A percentile compares a stretch with the other conserved stretches of the same genome.
Conservation (phyloP, 2,888 invertebrate species). For the Drosophila pullipes region DNA sequence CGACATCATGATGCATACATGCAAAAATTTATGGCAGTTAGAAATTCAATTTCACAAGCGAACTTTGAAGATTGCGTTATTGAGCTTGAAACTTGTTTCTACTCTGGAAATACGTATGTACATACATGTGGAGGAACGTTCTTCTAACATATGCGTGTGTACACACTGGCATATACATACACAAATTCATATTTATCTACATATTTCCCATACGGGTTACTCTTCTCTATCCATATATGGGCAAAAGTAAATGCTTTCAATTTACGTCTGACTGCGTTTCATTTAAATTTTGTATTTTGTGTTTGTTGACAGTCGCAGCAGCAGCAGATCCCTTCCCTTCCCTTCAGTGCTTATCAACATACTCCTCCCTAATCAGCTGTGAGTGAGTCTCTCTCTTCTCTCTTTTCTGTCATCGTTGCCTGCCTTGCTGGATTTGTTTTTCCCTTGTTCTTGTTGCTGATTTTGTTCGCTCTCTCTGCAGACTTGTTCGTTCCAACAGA, state of each 20-base stretch:
- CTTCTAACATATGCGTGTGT: slow-evolving; percentile 12
- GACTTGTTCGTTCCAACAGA: slow-evolving; percentile 17
- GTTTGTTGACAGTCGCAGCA: slow-evolving; percentile 52
- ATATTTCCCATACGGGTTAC: slow-evolving; percentile 19
- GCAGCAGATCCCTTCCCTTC: slow-evolving; percentile 1
- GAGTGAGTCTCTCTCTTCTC: slow-evolving; percentile 14
- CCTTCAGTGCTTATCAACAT: slow-evolving; percentile 10
- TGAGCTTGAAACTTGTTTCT: slow-evolving; percentile 54
- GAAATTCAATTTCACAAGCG: slow-evolving; percentile 47
- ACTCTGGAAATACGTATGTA: slow-evolving; percentile 1
- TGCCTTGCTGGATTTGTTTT: slow-evolving; percentile 21
- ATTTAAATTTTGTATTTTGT: slow-evolving; percentile 45
- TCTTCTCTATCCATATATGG: slow-evolving; percentile 44
- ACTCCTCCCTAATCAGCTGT: slow-evolving; percentile 65
- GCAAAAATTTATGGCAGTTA: slow-evolving; percentile 45
- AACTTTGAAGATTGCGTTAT: slow-evolving; percentile 39
- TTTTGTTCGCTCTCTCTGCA: slow-evolving; percentile 8
- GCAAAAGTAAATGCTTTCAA: slow-evolving; percentile 67
- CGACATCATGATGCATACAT: background rate
- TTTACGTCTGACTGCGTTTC: slow-evolving; percentile 63
- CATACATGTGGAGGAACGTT: slow-evolving; percentile 10
- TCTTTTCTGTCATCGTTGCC: slow-evolving; percentile 11
- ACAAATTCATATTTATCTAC: slow-evolving; percentile 4
- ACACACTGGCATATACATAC: slow-evolving; percentile 9
- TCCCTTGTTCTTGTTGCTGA: slow-evolving; percentile 14